Evolutionary conservation across 2,888 invertebrate species (phyloP).

Genomic region (Hyppa rectilinea): DNA sequence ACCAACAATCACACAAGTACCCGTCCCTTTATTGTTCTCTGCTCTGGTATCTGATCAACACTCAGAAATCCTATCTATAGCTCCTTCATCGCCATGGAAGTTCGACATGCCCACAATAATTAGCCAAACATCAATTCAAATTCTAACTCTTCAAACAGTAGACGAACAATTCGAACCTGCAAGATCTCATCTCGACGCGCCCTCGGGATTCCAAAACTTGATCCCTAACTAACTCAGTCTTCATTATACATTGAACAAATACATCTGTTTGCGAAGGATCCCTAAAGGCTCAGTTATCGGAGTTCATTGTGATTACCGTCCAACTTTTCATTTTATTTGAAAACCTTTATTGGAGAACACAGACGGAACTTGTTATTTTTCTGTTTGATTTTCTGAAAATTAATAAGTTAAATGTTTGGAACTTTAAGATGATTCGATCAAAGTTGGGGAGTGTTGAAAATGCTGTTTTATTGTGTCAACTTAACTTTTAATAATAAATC

Average conservation of each 20-base stretch:
- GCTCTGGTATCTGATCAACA: slow-evolving; percentile 28
- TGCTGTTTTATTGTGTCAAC: slow-evolving; percentile 41
- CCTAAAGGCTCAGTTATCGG: slow-evolving; percentile 62
- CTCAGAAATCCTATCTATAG: slow-evolving; percentile 21
- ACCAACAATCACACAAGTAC: slow-evolving; percentile 1
- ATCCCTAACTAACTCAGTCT: slow-evolving; percentile 69
- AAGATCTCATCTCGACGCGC: slow-evolving; percentile 55
- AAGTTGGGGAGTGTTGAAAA: slow-evolving; percentile 37
- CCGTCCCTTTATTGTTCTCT: slow-evolving; percentile 11
- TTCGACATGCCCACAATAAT: slow-evolving; percentile 59
- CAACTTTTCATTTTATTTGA: slow-evolving; percentile 62
- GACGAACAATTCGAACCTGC: slow-evolving; percentile 59
- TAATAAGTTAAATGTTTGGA: slow-evolving; percentile 60
- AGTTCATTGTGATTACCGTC: slow-evolving; percentile 66
- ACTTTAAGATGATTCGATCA: slow-evolving; percentile 49
- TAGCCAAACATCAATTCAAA: slow-evolving; percentile 63
- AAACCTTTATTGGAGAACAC: slow-evolving; percentile 55
- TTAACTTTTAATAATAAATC: slow-evolving; percentile 42
- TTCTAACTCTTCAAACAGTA: slow-evolving; percentile 61
- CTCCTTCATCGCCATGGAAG: slow-evolving; percentile 26
- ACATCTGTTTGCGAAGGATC: slow-evolving; percentile 69
- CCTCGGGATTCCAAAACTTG: slow-evolving; percentile 64
- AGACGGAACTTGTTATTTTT: slow-evolving; percentile 60
- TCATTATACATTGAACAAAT: slow-evolving; percentile 72
- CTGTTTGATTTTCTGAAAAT: slow-evolving; percentile 62